Percentiles rank a stretch among this genome's conserved stretches.
Conservation (phyloP, 2,888 invertebrate genomes). For the Watsonalla binaria region DNA sequence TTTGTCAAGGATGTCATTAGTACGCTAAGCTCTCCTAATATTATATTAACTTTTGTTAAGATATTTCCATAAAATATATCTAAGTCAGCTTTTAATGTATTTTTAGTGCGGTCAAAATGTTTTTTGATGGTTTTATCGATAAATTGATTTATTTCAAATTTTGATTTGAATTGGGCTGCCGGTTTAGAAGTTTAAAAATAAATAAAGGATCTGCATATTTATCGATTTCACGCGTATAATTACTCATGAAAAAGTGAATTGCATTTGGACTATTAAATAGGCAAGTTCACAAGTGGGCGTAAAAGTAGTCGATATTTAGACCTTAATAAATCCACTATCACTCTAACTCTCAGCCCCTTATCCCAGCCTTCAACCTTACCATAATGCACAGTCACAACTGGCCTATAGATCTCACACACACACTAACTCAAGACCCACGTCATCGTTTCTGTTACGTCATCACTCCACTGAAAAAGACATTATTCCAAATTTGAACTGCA, state of each 20-base stretch:
- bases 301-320: background rate
- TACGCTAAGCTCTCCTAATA: conserved; percentile 7
- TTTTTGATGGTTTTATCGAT: background rate
- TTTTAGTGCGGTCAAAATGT: background rate
- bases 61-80: background rate
- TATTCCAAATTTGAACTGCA: conserved; percentile 74
- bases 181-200: no score
- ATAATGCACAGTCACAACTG: background rate
- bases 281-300: background rate
- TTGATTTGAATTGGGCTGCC: background rate
- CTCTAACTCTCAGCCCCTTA: background rate
- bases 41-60: conserved; percentile 7
- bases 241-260: no score
- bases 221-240: no score
- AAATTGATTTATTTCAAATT: background rate
- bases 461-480: conserved; percentile 74
- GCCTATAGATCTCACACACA: conserved; percentile 4
- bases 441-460: conserved; percentile 62
- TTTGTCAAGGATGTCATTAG: conserved; percentile 46
- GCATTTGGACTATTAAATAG: no score
- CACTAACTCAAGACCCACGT: conserved; percentile 34
- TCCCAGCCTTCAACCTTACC: background rate
- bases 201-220: no score
- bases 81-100: background rate
- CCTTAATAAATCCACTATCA: background rate